Percentiles rank a stretch among this genome's conserved stretches.
Evolutionary conservation across 2,888 invertebrate species (phyloP).

Genomic region (Mechanitis mazaeus): DNA sequence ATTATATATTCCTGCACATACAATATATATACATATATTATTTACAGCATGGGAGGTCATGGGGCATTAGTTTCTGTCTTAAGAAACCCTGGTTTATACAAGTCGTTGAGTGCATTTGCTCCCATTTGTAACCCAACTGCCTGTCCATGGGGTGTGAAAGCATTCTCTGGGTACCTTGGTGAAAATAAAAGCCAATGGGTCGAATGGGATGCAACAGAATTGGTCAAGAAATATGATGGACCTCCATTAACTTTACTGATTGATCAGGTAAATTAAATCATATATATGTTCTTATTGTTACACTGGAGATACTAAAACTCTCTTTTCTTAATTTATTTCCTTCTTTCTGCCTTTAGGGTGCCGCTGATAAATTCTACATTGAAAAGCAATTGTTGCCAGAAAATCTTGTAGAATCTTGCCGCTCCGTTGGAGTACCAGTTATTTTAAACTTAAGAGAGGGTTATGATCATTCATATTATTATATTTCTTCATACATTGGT

Average conservation of each 20-base stretch:
- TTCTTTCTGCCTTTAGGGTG: conserved; percentile 77
- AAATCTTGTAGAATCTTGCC: conserved; percentile 85
- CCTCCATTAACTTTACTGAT: conserved; percentile 89
- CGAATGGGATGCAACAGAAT: conserved; percentile 91
- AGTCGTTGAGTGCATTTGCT: conserved; percentile 94
- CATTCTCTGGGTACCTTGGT: conserved; percentile 88
- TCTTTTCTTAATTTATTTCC: too few species aligned
- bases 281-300: background rate
- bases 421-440: conserved; percentile 81
- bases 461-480: conserved; percentile 97
- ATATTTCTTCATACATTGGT: conserved; percentile 92
- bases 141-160: conserved; percentile 92
- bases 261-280: conserved; percentile 83
- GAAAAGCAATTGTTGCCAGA: conserved; percentile 89
- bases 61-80: conserved; percentile 94
- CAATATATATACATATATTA: conserved; percentile 6
- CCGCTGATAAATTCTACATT: conserved; percentile 86
- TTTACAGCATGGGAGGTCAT: conserved; percentile 96
- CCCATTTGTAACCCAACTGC: conserved; percentile 93
- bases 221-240: conserved; percentile 89
- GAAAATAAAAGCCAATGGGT: conserved; percentile 82
- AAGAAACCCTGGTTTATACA: conserved; percentile 92
- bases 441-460: conserved; percentile 85
- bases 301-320: too few species aligned
- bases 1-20: too few species aligned